A percentile compares a stretch with the other conserved stretches of the same genome.
These are phyloP conservation scores for Caenorhabditis sp. DNA, from an alignment of 2,888 invertebrate species.

Conservation along the genomic window DNA sequence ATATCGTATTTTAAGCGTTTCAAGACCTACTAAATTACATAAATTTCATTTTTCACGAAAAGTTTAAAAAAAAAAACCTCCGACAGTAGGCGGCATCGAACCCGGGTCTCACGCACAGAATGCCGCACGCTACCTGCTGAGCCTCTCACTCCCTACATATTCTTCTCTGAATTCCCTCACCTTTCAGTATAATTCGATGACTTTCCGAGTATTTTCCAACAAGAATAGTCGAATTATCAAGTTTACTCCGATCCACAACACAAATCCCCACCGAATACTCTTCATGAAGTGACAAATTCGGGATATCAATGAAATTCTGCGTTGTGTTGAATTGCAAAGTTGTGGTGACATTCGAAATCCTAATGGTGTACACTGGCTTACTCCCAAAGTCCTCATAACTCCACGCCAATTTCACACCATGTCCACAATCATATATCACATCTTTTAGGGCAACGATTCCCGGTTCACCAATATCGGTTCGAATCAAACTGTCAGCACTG, in stretches of 20 bases:
- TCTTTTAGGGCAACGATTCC: conserved; percentile 38
- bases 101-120: no score
- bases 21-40: no score
- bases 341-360: conserved; percentile 28
- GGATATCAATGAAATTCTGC: conserved; percentile 25
- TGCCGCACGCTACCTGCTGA: no score
- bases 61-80: no score
- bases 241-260: conserved; percentile 35
- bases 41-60: no score
- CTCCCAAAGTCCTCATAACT: conserved; percentile 22
- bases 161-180: not conserved
- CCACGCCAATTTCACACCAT: conserved; percentile 34
- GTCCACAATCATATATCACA: conserved; percentile 45
- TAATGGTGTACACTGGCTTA: conserved; percentile 32
- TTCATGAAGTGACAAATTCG: conserved; percentile 43
- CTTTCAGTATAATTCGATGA: conserved; percentile 40
- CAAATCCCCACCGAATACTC: conserved; percentile 50
- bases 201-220: conserved; percentile 41
- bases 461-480: conserved; percentile 54
- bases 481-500: conserved; percentile 51
- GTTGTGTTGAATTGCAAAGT: conserved; percentile 40
- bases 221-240: conserved; percentile 44
- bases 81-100: no score
- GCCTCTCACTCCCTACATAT: no score
- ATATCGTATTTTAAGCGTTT: no score